Evolutionary conservation across 2,797 vertebrate genomes (phyloP).

Genomic region (Sciurus carolinensis): DNA sequence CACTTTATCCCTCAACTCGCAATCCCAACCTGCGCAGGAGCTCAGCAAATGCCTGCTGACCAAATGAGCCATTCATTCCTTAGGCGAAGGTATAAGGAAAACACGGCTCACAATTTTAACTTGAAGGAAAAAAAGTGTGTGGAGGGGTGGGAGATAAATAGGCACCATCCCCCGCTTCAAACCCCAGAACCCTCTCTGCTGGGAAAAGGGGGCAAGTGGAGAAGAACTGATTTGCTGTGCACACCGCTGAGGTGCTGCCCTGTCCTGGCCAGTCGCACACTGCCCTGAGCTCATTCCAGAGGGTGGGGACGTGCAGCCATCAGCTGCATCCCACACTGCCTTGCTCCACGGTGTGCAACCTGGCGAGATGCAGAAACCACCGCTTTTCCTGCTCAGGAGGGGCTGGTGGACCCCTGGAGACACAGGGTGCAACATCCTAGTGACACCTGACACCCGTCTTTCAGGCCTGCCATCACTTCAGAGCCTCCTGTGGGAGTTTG

Average conservation of each 20-base stretch:
- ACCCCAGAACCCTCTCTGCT: neutral
- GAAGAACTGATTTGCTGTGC: neutral
- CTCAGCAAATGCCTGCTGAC: neutral
- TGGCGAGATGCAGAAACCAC: neutral
- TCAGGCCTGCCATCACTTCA: neutral
- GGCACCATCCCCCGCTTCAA: neutral
- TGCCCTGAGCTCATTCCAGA: too few species aligned
- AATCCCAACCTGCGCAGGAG: neutral
- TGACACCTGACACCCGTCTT: neutral
- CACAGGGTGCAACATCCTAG: neutral
- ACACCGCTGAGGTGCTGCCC: neutral
- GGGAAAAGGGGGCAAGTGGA: neutral
- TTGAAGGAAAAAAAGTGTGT: neutral
- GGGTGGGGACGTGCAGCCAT: too few species aligned
- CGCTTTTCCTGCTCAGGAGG: neutral
- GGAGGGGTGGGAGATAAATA: neutral
- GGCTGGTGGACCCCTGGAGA: neutral
- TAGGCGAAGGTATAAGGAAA: neutral
- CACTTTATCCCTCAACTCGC: neutral
- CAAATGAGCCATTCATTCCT: neutral
- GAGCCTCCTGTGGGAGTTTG: neutral
- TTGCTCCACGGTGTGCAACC: neutral
- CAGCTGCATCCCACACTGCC: too few species aligned
- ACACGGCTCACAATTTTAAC: neutral
- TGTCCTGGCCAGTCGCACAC: too few species aligned